phyloP scores from a whole-genome alignment of 2,888 invertebrate species.

The Conops quadrifasciatus region DNA sequence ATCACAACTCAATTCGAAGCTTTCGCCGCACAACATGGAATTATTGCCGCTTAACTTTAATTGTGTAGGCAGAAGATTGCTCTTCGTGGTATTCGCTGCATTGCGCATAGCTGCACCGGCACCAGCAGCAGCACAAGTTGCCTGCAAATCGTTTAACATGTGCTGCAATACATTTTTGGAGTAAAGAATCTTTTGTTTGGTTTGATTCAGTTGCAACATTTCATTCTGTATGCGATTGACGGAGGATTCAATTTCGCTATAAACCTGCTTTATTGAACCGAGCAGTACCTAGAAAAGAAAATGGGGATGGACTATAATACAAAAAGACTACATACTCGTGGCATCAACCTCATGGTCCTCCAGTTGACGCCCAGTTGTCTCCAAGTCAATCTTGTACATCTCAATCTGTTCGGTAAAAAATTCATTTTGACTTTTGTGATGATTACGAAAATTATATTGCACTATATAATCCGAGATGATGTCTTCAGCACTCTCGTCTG shows the following conservation, averaged over 20 bases:
- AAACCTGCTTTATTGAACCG: constrained; percentile 58
- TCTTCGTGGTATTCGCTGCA: constrained; percentile 43
- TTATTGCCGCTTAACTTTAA: constrained; percentile 49
- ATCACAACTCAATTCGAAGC: constrained; percentile 47
- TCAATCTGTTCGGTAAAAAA: constrained; percentile 57
- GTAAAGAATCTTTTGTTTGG: constrained; percentile 62
- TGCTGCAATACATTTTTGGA: constrained; percentile 57
- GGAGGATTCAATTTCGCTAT: constrained; percentile 54
- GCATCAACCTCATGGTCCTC: constrained; percentile 54
- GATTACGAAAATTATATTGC: constrained; percentile 57
- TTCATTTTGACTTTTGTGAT: constrained; percentile 55
- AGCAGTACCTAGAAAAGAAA: constrained; percentile 48
- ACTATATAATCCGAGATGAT: constrained; percentile 59
- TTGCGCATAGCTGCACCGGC: background rate
- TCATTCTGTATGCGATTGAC: constrained; percentile 61
- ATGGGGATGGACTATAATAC: background rate
- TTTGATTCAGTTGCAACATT: constrained; percentile 58
- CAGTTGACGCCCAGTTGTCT: constrained; percentile 50
- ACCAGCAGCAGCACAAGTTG: constrained; percentile 11
- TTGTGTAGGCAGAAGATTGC: constrained; percentile 53
- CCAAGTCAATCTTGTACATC: constrained; percentile 51
- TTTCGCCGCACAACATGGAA: constrained; percentile 45
- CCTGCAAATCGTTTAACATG: constrained; percentile 55
- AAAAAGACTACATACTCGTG: background rate
- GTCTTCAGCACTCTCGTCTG: constrained; percentile 51